Evolutionary conservation across 2,113 vertebrate species (phyloP), one percentile per base, ranked within the genome.

Genomic region (Platycercus adscitus): DNA sequence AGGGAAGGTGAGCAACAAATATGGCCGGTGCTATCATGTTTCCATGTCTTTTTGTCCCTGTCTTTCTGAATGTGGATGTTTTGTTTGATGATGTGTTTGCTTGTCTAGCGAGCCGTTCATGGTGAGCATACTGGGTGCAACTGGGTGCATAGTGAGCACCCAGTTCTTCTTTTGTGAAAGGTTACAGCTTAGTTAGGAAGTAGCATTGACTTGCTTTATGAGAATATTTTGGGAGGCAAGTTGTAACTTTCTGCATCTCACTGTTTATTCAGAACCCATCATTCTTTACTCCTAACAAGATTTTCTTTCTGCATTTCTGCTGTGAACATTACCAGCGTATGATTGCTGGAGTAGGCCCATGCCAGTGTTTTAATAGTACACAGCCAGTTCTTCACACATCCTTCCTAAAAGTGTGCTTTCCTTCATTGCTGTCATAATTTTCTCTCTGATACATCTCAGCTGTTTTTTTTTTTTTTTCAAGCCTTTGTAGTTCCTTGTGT

Each of bases 401-500:
- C 31, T 82, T 89, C 43, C n/a, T 69, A 80, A 72, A 91, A 47
- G 2, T 61, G 17, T 85, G 17, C 28, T 89, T 91, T 85, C 41
- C 21, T 87, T 81, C 53, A 73, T 17, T 77, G 35, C 19, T 70
- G 44, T 39, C 37, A 18, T 58, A 60, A 89, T 91, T 89, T 95
- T 91, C 49, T 53, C 73, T 25, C 43, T 47, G 69, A 91, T 24
- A 46, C 77, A 20, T 46, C 12, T 80, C 89, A 82, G 77, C 47
- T 91, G 47, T 37, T 37, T 37, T 37, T 37, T n/a, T n/a, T 3
- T 89, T 92, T 66, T 37, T 84, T 73, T 41, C 72, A 91, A 81
- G 47, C 55, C 29, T 94, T 89, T 96, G 66, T 85, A 85, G 79
- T 37, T 94, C 41, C 31, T 85, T 52, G 37, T n/a, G 70, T 85